phyloP scores from a whole-genome alignment of 2,888 invertebrate genomes.

The Caprella mutica region DNA sequence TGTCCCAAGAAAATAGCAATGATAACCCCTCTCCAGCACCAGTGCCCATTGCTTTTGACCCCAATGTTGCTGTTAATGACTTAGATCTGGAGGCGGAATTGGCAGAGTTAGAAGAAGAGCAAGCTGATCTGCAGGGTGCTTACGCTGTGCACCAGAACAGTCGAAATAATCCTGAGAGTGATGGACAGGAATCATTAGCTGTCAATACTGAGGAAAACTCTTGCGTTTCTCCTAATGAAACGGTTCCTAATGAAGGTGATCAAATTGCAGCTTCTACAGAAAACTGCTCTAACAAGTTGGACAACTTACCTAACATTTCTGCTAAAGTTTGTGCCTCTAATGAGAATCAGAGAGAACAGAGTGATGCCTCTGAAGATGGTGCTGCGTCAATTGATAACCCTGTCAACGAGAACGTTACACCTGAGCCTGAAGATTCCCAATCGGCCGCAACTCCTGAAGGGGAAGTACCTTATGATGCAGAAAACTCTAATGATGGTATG shows the following conservation, averaged over 20 bases:
- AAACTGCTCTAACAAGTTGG: not conserved
- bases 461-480: no score
- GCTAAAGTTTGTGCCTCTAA: not conserved
- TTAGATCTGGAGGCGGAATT: constrained; percentile 28
- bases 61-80: constrained; percentile 21
- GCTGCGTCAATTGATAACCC: no score
- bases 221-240: not conserved
- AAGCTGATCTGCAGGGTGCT: constrained; percentile 26
- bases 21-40: not conserved
- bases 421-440: no score
- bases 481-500: no score
- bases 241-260: not conserved
- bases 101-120: constrained; percentile 30
- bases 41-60: constrained; percentile 14
- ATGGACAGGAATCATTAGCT: not conserved
- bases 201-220: not conserved
- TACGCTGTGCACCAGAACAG: no score
- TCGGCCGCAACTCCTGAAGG: no score
- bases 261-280: not conserved
- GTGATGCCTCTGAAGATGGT: not conserved
- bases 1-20: not conserved
- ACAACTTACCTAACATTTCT: not conserved
- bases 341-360: not conserved
- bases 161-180: no score
- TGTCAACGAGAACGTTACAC: no score